phyloP scores from a whole-genome alignment of 2,113 vertebrate species.

The Ondatra zibethicus region DNA sequence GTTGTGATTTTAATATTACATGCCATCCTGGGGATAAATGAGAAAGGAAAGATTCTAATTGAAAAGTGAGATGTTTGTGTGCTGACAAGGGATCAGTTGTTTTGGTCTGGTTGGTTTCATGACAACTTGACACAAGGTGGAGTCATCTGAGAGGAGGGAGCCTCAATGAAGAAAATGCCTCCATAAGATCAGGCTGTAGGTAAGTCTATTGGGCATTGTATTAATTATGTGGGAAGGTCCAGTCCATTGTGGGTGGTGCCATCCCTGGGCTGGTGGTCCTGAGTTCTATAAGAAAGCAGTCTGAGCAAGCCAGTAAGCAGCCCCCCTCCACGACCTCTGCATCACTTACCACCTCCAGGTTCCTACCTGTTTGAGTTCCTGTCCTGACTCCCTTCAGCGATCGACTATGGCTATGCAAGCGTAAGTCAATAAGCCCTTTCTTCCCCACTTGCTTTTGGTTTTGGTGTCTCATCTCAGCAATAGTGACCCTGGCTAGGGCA shows the following conservation, averaged over 20 bases:
- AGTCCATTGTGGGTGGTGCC: neutral
- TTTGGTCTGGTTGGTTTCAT: neutral
- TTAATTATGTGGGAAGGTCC: neutral
- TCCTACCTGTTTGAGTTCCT: neutral
- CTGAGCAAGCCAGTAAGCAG: neutral
- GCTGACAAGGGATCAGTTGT: neutral
- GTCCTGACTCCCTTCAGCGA: neutral
- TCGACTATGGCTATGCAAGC: neutral
- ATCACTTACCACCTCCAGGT: neutral
- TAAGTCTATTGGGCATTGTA: neutral
- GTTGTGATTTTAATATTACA: neutral
- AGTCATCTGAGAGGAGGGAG: neutral
- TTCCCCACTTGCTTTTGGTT: neutral
- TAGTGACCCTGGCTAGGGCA: neutral
- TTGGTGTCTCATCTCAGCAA: neutral
- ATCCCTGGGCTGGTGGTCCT: neutral
- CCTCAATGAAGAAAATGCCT: neutral
- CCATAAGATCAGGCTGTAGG: neutral
- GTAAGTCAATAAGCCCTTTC: neutral
- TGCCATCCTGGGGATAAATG: too few relatives aligned
- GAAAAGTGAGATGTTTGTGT: neutral
- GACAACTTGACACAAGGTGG: neutral
- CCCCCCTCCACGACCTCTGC: neutral
- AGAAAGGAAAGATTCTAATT: neutral
- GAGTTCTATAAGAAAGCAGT: neutral